Evolutionary conservation across 1,140 invertebrate genomes (phyloP).

Genomic region (Trinorchestia longiramus): DNA sequence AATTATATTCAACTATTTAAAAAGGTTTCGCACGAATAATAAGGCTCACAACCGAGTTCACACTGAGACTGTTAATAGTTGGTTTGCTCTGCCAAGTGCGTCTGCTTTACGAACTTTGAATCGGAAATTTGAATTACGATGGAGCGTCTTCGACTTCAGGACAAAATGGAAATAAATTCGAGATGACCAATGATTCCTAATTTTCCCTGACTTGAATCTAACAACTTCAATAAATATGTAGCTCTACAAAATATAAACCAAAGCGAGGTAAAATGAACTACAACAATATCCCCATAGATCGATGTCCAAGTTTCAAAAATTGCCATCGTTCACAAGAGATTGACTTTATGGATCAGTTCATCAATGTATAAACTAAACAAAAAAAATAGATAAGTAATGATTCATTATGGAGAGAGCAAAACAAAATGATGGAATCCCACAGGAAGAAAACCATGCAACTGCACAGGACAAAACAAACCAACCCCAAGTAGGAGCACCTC

Average conservation of each 20-base stretch:
- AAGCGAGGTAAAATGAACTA: not conserved
- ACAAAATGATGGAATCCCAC: not conserved
- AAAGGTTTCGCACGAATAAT: not conserved
- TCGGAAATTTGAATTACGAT: not conserved
- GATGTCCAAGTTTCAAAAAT: not conserved
- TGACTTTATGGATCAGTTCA: not conserved
- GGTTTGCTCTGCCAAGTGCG: not conserved
- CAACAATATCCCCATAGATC: not conserved
- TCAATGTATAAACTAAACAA: not conserved
- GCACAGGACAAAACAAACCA: slow-evolving; percentile 28
- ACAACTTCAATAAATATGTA: not conserved
- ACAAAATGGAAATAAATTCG: not conserved
- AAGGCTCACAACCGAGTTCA: slow-evolving; percentile 19
- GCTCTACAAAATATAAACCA: not conserved
- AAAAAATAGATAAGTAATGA: not conserved
- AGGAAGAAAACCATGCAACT: not conserved
- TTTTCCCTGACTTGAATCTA: not conserved
- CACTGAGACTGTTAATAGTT: not conserved
- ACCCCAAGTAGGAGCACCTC: not conserved
- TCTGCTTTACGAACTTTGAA: not conserved
- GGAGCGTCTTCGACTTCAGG: not conserved
- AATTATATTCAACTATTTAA: not conserved
- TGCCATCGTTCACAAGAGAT: not conserved
- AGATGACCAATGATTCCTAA: not conserved
- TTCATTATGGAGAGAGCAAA: not conserved